Evolutionary conservation across 1,140 invertebrate species (phyloP).

Genomic region (Ceratitis capitata): DNA sequence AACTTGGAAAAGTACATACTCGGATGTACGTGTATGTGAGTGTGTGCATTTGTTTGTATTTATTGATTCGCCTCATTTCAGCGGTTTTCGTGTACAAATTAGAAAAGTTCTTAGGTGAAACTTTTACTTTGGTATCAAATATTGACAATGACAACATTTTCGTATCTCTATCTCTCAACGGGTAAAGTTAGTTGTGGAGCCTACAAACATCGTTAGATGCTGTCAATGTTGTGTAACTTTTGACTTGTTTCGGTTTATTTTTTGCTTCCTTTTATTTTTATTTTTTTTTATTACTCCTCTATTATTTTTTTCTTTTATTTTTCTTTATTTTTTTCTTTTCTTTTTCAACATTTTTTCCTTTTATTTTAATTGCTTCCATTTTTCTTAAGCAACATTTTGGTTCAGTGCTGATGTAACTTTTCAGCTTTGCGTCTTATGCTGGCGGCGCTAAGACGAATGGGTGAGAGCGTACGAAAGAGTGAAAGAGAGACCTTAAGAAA

Average conservation of each 20-base stretch:
- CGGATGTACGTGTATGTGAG: background rate
- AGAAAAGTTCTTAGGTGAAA: slow-evolving; percentile 34
- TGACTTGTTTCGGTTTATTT: too few relatives aligned
- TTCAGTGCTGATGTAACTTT: background rate
- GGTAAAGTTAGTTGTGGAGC: background rate
- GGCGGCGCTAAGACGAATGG: too few relatives aligned
- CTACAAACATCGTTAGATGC: background rate
- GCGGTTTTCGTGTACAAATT: slow-evolving; percentile 21
- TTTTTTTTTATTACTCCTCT: background rate
- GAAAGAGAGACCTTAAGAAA: background rate
- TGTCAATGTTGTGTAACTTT: background rate
- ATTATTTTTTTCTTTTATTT: background rate
- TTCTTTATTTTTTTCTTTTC: background rate
- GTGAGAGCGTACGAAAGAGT: too few relatives aligned
- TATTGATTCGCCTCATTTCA: slow-evolving; percentile 29
- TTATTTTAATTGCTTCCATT: background rate
- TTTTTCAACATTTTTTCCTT: background rate
- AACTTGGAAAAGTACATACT: too few relatives aligned
- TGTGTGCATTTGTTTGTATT: background rate
- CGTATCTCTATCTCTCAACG: slow-evolving; percentile 21
- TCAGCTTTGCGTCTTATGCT: background rate
- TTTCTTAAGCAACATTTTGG: background rate
- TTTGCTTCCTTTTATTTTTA: background rate
- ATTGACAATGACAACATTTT: slow-evolving; percentile 34
- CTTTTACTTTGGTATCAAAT: slow-evolving; percentile 10